Evolutionary conservation across 2,888 invertebrate genomes (phyloP).

Genomic region (Trissonchulus sp.): DNA sequence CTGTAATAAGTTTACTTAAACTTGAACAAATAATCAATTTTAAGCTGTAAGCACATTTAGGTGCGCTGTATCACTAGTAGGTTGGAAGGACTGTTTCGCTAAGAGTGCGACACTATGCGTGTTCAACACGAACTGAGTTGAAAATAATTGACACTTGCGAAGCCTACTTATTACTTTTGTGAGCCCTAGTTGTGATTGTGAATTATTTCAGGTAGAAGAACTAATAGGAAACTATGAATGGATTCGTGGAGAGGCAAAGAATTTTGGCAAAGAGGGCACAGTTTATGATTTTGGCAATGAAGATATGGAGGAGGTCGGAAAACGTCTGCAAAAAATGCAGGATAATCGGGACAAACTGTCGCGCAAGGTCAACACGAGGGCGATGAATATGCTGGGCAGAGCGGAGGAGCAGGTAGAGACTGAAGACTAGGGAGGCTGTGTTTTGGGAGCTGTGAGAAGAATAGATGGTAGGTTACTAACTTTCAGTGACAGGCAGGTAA

Average conservation of each 20-base stretch:
- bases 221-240: slow-evolving; percentile 61
- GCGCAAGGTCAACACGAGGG: slow-evolving; percentile 69
- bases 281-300: slow-evolving; percentile 59
- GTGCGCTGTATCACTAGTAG: too few species aligned
- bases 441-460: not conserved
- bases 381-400: slow-evolving; percentile 75
- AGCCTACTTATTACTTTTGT: too few species aligned
- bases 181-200: too few species aligned
- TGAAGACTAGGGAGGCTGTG: not conserved
- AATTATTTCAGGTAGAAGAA: slow-evolving; percentile 49
- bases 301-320: slow-evolving; percentile 58
- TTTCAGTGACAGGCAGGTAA: too few species aligned
- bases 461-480: slow-evolving; percentile 26
- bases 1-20: too few species aligned
- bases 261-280: slow-evolving; percentile 63
- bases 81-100: too few species aligned
- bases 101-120: too few species aligned
- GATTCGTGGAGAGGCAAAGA: slow-evolving; percentile 69
- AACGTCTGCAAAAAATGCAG: slow-evolving; percentile 58
- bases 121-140: too few species aligned
- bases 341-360: slow-evolving; percentile 65
- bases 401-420: slow-evolving; percentile 70
- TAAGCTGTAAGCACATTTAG: too few species aligned
- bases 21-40: too few species aligned
- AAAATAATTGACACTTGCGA: too few species aligned